A percentile compares a stretch with the other conserved stretches of the same genome.
Conservation (phyloP, 2,888 invertebrate genomes). For the Cybosia mesomella region DNA sequence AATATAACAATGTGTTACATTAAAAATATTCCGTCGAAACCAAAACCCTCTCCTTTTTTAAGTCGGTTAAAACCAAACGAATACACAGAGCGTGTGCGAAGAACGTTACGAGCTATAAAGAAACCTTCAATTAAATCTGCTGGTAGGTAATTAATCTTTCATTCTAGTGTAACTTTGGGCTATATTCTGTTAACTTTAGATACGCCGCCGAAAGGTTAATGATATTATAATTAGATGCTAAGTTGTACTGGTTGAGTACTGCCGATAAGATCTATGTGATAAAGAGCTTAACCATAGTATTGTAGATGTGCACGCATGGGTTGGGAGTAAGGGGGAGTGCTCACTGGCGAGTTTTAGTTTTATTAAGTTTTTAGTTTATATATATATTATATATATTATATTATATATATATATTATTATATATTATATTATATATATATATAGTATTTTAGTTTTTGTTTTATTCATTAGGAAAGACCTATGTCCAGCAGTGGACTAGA, state of each 20-base stretch:
- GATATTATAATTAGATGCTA: constrained; percentile 46
- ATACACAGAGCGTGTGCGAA: constrained; percentile 1
- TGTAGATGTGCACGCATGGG: constrained; percentile 23
- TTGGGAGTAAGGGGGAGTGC: constrained; percentile 3
- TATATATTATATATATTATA: no score
- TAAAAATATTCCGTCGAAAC: no score
- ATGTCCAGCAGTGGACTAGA: no score
- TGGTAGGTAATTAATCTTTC: constrained; percentile 39
- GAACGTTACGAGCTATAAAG: constrained; percentile 13
- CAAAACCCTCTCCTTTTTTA: no score
- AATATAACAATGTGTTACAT: no score
- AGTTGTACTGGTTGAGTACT: constrained; percentile 33
- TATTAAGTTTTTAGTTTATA: background rate
- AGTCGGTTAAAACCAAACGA: background rate
- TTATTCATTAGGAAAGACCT: no score
- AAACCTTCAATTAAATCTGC: constrained; percentile 34
- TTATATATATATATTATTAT: no score
- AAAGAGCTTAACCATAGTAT: constrained; percentile 31
- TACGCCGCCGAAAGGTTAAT: constrained; percentile 43
- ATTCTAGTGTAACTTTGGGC: constrained; percentile 26
- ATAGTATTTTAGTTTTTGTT: no score
- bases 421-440: no score
- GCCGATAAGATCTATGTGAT: constrained; percentile 38
- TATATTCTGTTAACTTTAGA: constrained; percentile 32
- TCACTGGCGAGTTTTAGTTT: constrained; percentile 1